Conservation (phyloP, 2,888 invertebrate genomes). For the Chrysolina americana region DNA sequence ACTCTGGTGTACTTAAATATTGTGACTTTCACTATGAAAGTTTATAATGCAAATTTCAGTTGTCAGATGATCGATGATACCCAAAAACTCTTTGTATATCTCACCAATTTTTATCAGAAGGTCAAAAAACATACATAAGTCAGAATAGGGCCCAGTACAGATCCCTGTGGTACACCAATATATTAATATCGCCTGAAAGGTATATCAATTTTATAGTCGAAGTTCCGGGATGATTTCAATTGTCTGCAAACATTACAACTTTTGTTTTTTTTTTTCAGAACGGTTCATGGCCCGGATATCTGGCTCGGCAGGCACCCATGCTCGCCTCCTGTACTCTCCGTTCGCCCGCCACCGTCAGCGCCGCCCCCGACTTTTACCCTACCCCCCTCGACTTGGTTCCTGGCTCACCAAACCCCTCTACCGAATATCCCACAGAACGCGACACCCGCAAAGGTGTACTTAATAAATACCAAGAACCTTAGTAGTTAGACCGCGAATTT, state of each 20-base stretch:
- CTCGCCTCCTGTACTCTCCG: slow-evolving; percentile 59
- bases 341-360: slow-evolving; percentile 68
- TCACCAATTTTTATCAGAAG: too few relatives aligned
- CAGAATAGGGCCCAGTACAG: too few relatives aligned
- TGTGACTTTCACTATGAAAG: too few relatives aligned
- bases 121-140: too few relatives aligned
- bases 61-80: too few relatives aligned
- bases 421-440: slow-evolving; percentile 30
- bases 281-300: slow-evolving; percentile 67
- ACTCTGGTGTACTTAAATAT: too few relatives aligned
- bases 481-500: slow-evolving; percentile 36
- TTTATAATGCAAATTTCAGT: too few relatives aligned
- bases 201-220: too few relatives aligned
- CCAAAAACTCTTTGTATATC: too few relatives aligned
- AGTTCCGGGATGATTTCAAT: too few relatives aligned
- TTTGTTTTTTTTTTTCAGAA: slow-evolving; percentile 62
- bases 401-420: slow-evolving; percentile 58
- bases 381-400: slow-evolving; percentile 70
- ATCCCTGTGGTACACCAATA: too few relatives aligned
- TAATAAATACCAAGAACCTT: slow-evolving; percentile 10
- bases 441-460: slow-evolving; percentile 28
- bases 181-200: too few relatives aligned
- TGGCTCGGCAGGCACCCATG: slow-evolving; percentile 64
- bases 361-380: slow-evolving; percentile 70
- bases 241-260: background rate